Evolutionary conservation across 2,888 invertebrate species (phyloP), one percentile per base, ranked within the genome.

Genomic region (Lissocephala sabroskyi): DNA sequence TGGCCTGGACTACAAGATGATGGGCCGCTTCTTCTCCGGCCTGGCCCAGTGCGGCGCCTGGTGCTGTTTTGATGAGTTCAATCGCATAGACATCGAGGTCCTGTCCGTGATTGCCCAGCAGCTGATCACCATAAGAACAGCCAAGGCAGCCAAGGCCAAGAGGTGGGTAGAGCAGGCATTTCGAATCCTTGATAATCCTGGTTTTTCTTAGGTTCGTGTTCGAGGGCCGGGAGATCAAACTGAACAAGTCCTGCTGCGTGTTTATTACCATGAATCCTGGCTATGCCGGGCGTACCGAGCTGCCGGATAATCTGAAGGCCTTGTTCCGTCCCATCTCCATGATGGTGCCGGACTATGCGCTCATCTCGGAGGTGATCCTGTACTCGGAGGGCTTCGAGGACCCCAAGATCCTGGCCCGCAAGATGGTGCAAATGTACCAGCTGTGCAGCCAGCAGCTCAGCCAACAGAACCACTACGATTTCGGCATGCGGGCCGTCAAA

Each of bases 251-350:
- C 1, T 95, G 95, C 74, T 93, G 94, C 0, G 91, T 94, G 0
- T 95, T 95, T 74, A 93, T 95, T 60, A 95, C 95, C 0, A 96
- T 96, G 95, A 95, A 95, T 85, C 95, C 95, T 0, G 95, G 95
- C 1, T 95, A 95, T 79, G 95, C 95, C 1, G 95, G 95, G 0
- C 87, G 95, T 49, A 95, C 95, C 0, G 95, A 95, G 80, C 84
- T 96, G 32, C 95, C 96, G 0, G 95, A 95, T 75, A 96, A 95
- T 83, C 85, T 96, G 54, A 95, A 95, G 79, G 92, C 95, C 1
- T 82, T 95, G 10, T 95, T 95, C 82, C 88, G 95, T 51, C 95
- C 95, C 0, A 91, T 95, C 59, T 88, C 94, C 1, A 95, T 95
- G 95, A 95, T 95, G 95, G 94, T 95, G 30, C 95, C 95, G 0